Evolutionary conservation across 2,797 vertebrate species (phyloP).

Genomic region (Gymnodraco acuticeps): DNA sequence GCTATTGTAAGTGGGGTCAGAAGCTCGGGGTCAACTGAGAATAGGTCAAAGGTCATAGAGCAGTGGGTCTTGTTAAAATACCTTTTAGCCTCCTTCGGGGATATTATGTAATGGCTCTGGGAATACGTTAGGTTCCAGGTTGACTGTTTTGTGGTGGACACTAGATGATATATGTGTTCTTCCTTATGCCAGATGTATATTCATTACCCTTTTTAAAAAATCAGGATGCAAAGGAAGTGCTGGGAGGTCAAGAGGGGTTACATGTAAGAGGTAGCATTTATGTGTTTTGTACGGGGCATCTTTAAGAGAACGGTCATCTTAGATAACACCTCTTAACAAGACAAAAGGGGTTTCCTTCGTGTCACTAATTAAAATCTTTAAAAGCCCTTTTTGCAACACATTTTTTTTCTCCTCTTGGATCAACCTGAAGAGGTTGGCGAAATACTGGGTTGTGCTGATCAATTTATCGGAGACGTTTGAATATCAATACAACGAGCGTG

Average conservation of each 20-base stretch:
- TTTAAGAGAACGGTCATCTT: constrained; percentile 29
- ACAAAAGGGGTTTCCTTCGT: constrained; percentile 6
- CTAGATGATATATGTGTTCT: constrained; percentile 68
- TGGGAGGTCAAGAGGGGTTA: constrained; percentile 68
- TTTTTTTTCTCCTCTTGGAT: constrained; percentile 12
- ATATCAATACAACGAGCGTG: constrained; percentile 67
- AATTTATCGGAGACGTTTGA: constrained; percentile 77
- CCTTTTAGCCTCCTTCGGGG: constrained; percentile 85
- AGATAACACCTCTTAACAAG: constrained; percentile 13
- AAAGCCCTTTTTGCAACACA: neutral
- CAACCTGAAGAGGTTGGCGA: constrained; percentile 18
- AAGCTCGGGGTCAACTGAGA: constrained; percentile 76
- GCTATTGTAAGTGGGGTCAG: constrained; percentile 84
- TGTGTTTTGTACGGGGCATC: constrained; percentile 47
- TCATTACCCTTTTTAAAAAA: constrained; percentile 72
- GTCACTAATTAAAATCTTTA: constrained; percentile 37
- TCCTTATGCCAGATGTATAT: constrained; percentile 73
- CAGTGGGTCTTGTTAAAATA: constrained; percentile 86
- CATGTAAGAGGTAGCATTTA: constrained; percentile 46
- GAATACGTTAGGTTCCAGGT: constrained; percentile 71
- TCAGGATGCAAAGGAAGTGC: constrained; percentile 70
- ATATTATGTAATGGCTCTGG: constrained; percentile 84
- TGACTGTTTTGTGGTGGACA: constrained; percentile 68
- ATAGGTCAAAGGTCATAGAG: constrained; percentile 80
- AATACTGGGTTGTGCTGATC: constrained; percentile 69